phyloP scores from a whole-genome alignment of 2,113 vertebrate genomes.

The Bagarius yarrelli region DNA sequence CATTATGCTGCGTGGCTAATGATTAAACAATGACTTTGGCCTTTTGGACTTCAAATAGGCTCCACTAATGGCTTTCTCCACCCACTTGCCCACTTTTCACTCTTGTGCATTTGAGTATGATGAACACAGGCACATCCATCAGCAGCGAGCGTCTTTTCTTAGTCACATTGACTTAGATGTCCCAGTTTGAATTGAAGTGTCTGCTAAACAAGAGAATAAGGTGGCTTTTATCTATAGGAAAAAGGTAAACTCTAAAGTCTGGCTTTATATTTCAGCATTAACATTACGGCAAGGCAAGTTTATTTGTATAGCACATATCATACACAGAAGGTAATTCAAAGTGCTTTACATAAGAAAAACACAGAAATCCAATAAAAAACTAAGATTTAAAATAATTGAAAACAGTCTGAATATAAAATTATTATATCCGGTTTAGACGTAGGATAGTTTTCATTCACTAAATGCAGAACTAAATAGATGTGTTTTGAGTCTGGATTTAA shows the following conservation, averaged over 20 bases:
- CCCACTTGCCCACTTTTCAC: neutral
- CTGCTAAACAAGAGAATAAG: slow-evolving; percentile 9
- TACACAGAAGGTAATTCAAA: no score
- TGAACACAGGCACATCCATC: slow-evolving; percentile 17
- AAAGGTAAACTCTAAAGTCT: neutral
- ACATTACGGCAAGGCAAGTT: no score
- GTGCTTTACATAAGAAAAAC: no score
- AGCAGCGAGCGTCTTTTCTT: slow-evolving; percentile 9
- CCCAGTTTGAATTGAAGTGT: slow-evolving; percentile 21
- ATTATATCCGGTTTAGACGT: no score
- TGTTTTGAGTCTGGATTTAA: no score
- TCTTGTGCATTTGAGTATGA: slow-evolving; percentile 29
- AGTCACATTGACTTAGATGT: slow-evolving; percentile 18
- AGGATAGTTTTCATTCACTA: no score
- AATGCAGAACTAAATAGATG: no score
- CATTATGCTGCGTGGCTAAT: slow-evolving; percentile 27
- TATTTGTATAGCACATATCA: no score
- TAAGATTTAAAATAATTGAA: no score
- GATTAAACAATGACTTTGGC: slow-evolving; percentile 37
- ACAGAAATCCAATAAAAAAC: no score
- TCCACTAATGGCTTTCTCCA: slow-evolving; percentile 3
- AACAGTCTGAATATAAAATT: no score
- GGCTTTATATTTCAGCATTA: neutral
- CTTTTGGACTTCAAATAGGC: slow-evolving; percentile 18
- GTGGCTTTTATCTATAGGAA: neutral